phyloP scores from a whole-genome alignment of 2,888 invertebrate species.

The Sabatieria punctata region DNA sequence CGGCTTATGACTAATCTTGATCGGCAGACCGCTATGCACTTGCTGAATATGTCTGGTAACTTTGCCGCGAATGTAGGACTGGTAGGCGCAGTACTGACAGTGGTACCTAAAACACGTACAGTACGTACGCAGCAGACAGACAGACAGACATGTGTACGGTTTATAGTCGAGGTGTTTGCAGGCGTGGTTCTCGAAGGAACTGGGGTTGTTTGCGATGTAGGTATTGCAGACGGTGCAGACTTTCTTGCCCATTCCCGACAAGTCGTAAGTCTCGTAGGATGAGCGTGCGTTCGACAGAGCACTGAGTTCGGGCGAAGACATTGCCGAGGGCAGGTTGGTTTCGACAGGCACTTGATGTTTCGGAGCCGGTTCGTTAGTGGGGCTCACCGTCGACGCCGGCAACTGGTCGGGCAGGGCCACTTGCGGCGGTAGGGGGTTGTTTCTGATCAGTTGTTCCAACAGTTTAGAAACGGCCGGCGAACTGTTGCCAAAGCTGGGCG shows the following conservation, averaged over 20 bases:
- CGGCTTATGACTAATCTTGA: slow-evolving; percentile 3
- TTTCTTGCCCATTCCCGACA: slow-evolving; percentile 1
- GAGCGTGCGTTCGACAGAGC: neutral
- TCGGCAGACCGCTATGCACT: slow-evolving; percentile 3
- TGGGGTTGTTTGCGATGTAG: slow-evolving; percentile 6
- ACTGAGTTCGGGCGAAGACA: too few relatives aligned
- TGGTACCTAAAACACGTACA: neutral
- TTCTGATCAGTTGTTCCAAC: too few relatives aligned
- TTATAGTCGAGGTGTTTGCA: slow-evolving; percentile 10
- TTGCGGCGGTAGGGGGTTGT: too few relatives aligned
- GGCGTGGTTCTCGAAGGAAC: slow-evolving; percentile 10
- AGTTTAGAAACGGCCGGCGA: too few relatives aligned
- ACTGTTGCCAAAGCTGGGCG: too few relatives aligned
- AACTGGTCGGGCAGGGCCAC: too few relatives aligned
- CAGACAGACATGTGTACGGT: neutral
- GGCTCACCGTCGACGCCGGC: too few relatives aligned
- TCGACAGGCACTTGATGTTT: too few relatives aligned
- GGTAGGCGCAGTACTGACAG: slow-evolving; percentile 6
- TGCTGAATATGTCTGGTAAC: slow-evolving; percentile 8
- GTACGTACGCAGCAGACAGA: too few relatives aligned
- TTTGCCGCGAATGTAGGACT: slow-evolving; percentile 9
- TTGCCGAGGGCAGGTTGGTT: too few relatives aligned
- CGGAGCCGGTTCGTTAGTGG: too few relatives aligned
- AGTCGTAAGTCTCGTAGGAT: neutral
- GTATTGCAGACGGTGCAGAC: slow-evolving; percentile 6